phyloP scores from a whole-genome alignment of 1,140 invertebrate species.

The Octopus bimaculoides region DNA sequence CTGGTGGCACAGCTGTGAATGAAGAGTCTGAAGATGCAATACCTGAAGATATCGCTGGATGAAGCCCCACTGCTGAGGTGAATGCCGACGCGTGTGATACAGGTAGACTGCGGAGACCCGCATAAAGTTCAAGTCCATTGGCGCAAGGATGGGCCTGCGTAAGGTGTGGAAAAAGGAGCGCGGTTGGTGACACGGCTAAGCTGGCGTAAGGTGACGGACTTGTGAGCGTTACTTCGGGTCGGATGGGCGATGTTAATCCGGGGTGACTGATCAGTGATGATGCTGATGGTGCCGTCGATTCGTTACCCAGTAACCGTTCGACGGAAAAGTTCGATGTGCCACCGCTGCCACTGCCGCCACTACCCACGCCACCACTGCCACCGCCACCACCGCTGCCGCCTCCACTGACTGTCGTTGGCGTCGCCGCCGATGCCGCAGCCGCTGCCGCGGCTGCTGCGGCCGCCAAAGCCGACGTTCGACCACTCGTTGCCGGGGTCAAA shows the following conservation, averaged over 20 bases:
- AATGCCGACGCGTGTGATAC: conserved; percentile 9
- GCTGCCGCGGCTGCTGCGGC: neutral
- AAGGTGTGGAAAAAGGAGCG: conserved; percentile 1
- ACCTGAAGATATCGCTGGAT: neutral
- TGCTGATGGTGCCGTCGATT: neutral
- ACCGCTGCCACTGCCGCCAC: neutral
- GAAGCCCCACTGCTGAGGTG: neutral
- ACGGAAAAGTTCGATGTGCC: conserved; percentile 8
- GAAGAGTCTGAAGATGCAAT: conserved; percentile 4
- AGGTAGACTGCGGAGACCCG: conserved; percentile 1
- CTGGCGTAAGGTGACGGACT: neutral
- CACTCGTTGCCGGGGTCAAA: neutral
- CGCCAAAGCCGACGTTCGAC: neutral
- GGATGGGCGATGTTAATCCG: neutral
- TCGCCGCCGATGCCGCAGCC: neutral
- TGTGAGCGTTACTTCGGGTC: neutral
- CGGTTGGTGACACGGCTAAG: neutral
- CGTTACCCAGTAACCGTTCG: conserved; percentile 4
- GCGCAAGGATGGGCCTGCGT: neutral
- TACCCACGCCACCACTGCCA: neutral
- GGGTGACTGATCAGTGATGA: neutral
- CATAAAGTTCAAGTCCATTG: conserved; percentile 11
- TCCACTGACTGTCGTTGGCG: neutral
- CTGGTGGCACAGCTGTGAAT: conserved; percentile 2
- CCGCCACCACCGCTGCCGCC: too few relatives aligned